Evolutionary conservation across 2,113 vertebrate genomes (phyloP).

Genomic region (Oceanodroma tethys): DNA sequence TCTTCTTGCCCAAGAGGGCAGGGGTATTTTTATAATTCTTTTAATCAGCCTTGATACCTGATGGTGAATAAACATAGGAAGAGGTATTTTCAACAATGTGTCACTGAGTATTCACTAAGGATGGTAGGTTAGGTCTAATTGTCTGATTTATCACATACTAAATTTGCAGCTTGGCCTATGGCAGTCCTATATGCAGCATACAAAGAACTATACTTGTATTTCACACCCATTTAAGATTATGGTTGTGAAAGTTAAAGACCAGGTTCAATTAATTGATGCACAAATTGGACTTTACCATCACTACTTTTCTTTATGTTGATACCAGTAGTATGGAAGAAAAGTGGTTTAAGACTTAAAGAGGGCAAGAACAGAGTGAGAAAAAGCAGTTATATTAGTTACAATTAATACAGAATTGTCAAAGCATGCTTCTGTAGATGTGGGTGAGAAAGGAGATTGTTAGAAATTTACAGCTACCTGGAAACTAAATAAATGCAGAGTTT

Average conservation of each 20-base stretch:
- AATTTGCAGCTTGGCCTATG: neutral
- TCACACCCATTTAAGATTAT: neutral
- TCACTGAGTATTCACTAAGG: neutral
- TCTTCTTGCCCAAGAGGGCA: neutral
- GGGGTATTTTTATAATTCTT: neutral
- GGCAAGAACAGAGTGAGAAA: neutral
- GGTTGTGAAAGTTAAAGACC: neutral
- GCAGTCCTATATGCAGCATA: neutral
- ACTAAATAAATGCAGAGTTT: neutral
- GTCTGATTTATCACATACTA: neutral
- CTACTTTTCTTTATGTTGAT: neutral
- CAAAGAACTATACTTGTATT: neutral
- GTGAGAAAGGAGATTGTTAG: neutral
- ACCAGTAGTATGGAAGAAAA: neutral
- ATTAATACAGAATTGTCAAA: neutral
- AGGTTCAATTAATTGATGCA: neutral
- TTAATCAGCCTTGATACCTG: neutral
- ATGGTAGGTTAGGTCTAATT: neutral
- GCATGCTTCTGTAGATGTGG: neutral
- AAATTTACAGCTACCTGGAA: neutral
- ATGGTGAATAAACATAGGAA: neutral
- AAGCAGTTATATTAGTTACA: neutral
- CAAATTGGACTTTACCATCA: neutral
- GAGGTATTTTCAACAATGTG: neutral
- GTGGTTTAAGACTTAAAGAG: neutral